Evolutionary conservation across 2,113 vertebrate species (phyloP), one percentile per base, ranked within the genome.

Genomic region (Alligator sinensis): DNA sequence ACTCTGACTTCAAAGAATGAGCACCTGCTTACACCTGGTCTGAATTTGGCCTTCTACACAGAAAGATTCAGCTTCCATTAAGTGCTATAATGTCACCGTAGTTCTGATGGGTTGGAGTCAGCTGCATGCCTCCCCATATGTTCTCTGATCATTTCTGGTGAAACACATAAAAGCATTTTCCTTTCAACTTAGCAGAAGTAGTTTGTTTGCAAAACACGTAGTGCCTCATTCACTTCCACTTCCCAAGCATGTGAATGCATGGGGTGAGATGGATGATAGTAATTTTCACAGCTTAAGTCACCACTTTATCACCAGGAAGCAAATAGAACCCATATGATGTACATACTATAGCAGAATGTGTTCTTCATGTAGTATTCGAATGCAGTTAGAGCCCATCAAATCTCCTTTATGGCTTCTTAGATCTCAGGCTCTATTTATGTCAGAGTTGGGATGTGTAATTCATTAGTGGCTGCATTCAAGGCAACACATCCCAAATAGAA

Each of bases 191-290:
- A 58, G 57, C 55, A 82, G 59, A 95, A 95, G 38, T 66, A 34
- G 83, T 96, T 91, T 90, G 91, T 93, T 96, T 96, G 91, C 82
- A 0, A 55, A 88, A 83, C 96, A 93, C 22, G 9, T 94, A 95
- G 88, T 78, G 83, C 80, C 83, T 28, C 85, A 88, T 96, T 97
- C 70, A 3, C 84, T 93, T 92, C 83, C 0, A 12, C 90, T 94
- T 97, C 84, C 94, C 87, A 86, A 91, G 96, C 80, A 84, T 87
- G 74, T 55, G 90, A 85, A 88, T 94, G 92, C 90, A 88, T 92
- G 88, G 79, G 86, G 89, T 80, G 97, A 98, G 98, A 98, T 98
- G 98, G 98, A 98, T 98, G 97, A 98, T 84, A 82, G 97, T 98
- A 98, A 98, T 98, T 98, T 98, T 96, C 88, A 4, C 97, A 92